Conservation (phyloP, 30 jellyfish, hydroid and myxozoan genomes). For the Morbakka virulenta region DNA sequence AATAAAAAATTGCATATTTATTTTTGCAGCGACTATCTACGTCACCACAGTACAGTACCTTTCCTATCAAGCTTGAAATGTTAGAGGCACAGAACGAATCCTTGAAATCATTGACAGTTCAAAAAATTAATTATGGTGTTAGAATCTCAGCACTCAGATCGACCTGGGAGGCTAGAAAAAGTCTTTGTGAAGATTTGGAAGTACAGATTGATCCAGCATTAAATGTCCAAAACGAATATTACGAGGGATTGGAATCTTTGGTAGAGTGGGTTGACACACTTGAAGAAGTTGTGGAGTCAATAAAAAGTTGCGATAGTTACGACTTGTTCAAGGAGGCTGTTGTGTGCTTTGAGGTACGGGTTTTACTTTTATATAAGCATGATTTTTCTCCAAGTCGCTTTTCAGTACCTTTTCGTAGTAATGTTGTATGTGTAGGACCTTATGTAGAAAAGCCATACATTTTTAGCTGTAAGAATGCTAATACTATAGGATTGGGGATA, state of each 20-base stretch:
- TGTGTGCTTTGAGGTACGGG: constrained; percentile 72
- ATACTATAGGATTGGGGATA: no score
- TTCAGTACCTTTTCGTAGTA: background rate
- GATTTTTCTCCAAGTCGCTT: background rate
- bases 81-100: constrained; percentile 39
- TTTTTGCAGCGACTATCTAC: constrained; percentile 23
- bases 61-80: constrained; percentile 26
- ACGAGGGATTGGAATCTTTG: constrained; percentile 73
- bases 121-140: constrained; percentile 48
- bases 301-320: constrained; percentile 59
- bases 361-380: background rate
- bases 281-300: constrained; percentile 72
- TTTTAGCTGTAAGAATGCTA: background rate
- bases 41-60: constrained; percentile 18
- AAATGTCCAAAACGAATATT: constrained; percentile 72
- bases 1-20: no score
- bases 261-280: constrained; percentile 83
- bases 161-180: constrained; percentile 53
- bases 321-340: constrained; percentile 69
- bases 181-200: constrained; percentile 50
- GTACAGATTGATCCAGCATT: constrained; percentile 73
- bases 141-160: constrained; percentile 32
- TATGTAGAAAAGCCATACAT: background rate
- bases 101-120: constrained; percentile 41
- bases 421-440: background rate